These are phyloP conservation scores for Cephalopterus ornatus DNA, from an alignment of 2,113 vertebrate genomes.

Conservation along the genomic window DNA sequence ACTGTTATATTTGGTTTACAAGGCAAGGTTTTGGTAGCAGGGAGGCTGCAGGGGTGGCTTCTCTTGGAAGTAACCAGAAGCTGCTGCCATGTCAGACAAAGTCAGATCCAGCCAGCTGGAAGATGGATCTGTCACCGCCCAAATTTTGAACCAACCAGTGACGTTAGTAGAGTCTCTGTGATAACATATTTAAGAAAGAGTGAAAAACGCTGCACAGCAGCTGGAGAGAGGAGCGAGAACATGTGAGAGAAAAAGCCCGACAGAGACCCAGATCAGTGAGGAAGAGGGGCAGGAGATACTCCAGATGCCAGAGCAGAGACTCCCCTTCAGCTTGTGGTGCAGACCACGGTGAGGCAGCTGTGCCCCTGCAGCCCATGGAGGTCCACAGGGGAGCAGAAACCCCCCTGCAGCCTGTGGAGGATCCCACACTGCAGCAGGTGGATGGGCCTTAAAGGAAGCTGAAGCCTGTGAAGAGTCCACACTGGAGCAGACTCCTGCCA, in stretches of 20 bases:
- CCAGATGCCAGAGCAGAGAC: background rate
- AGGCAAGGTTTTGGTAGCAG: background rate
- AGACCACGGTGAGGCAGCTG: background rate
- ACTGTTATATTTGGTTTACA: background rate
- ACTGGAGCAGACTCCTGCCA: background rate
- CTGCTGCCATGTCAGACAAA: background rate
- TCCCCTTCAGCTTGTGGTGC: background rate
- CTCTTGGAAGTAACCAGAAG: background rate
- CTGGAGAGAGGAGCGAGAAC: background rate
- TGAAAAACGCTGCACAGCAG: background rate
- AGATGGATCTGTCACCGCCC: background rate
- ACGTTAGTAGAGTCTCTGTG: fast-evolving
- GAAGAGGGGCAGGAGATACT: background rate
- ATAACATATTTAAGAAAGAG: background rate
- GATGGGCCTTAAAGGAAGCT: background rate
- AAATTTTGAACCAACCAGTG: background rate
- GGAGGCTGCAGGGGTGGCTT: fast-evolving
- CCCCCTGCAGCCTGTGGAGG: fast-evolving
- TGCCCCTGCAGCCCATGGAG: background rate
- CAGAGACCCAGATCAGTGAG: background rate
- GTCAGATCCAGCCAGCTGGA: background rate
- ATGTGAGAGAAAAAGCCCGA: background rate
- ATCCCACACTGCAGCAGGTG: too few species aligned
- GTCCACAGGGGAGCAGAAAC: background rate
- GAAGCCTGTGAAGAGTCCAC: background rate